Conservation (phyloP, 2,113 vertebrate species). For the Ctenodactylus gundi region DNA sequence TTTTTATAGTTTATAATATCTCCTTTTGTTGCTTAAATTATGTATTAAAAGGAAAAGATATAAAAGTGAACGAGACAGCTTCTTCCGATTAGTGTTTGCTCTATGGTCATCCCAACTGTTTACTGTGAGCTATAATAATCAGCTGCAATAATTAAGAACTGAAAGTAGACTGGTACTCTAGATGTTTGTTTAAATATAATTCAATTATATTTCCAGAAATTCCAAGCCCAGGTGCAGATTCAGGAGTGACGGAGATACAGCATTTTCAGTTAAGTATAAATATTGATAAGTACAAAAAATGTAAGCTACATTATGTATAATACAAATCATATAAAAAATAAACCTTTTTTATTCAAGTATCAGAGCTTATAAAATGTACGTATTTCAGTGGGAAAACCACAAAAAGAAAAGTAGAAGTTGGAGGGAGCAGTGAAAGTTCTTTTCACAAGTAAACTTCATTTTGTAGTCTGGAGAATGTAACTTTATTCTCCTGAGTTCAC, state of each 20-base stretch:
- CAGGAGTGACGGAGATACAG: not conserved
- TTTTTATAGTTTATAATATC: constrained; percentile 5
- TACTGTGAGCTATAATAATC: not conserved
- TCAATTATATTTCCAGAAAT: not conserved
- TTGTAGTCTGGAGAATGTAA: not conserved
- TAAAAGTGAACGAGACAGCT: not conserved
- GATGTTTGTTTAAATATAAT: constrained; percentile 24
- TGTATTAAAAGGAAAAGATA: not conserved
- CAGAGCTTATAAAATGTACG: not conserved
- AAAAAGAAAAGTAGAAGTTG: not conserved
- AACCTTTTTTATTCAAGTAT: not conserved
- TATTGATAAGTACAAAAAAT: not conserved
- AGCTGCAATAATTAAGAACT: constrained; percentile 19
- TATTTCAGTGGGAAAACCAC: not conserved
- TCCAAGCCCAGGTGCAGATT: not conserved
- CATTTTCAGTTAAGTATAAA: not conserved
- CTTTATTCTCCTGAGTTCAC: constrained; percentile 3
- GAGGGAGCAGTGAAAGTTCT: not conserved
- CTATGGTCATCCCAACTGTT: not conserved
- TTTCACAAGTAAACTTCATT: constrained; percentile 17
- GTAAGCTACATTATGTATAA: not conserved
- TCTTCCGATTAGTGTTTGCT: not conserved
- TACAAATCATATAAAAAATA: constrained; percentile 23
- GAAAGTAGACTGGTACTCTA: not conserved
- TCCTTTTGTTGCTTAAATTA: not conserved